phyloP scores from a whole-genome alignment of 2,888 invertebrate species.

The Drosophila peninsularis region DNA sequence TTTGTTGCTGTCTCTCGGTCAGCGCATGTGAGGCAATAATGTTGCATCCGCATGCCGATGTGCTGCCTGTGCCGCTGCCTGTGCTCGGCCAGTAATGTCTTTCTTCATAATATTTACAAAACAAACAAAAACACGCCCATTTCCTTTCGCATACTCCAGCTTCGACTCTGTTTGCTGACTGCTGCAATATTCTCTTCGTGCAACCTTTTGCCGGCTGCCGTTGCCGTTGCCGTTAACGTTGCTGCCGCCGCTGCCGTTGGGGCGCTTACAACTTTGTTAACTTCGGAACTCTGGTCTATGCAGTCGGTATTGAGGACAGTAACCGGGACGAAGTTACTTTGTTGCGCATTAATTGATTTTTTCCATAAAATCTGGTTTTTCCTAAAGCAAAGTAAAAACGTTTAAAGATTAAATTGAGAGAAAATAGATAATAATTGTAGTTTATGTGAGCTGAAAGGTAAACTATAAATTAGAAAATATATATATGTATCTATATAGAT shows the following conservation, averaged over 20 bases:
- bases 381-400: conserved; percentile 7
- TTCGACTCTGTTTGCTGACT: conserved; percentile 26
- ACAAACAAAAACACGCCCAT: conserved; percentile 53
- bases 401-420: neutral
- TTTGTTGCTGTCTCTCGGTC: conserved; percentile 72
- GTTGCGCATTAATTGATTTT: conserved; percentile 81
- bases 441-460: neutral
- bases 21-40: conserved; percentile 44
- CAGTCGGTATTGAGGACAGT: conserved; percentile 81
- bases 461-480: neutral
- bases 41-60: conserved; percentile 48
- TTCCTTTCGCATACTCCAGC: conserved; percentile 20
- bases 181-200: conserved; percentile 46
- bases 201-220: conserved; percentile 53
- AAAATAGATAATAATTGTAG: neutral
- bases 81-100: conserved; percentile 26
- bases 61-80: conserved; percentile 4
- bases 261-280: conserved; percentile 78
- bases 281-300: conserved; percentile 67
- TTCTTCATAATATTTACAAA: conserved; percentile 60
- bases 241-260: conserved; percentile 22
- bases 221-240: conserved; percentile 18
- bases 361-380: conserved; percentile 39
- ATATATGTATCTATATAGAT: neutral
- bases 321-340: conserved; percentile 80